Percentiles rank a stretch among this genome's conserved stretches.
These are phyloP conservation scores for Morpho helenor DNA, from an alignment of 2,888 invertebrate genomes.

Conservation along the genomic window DNA sequence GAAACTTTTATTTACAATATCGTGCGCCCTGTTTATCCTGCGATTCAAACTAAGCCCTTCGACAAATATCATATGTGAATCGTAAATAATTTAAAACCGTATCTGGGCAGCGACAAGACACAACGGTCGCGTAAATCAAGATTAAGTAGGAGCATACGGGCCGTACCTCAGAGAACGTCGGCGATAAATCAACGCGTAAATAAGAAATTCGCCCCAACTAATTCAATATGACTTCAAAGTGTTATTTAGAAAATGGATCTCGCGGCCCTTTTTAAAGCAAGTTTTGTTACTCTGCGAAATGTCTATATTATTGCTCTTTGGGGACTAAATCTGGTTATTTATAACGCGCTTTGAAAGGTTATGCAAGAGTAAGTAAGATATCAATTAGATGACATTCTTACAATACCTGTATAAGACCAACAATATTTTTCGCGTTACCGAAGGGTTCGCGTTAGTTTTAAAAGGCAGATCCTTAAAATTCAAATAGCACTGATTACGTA, in stretches of 20 bases:
- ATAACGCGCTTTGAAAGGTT: too few relatives aligned
- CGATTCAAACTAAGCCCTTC: slow-evolving; percentile 30
- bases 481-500: too few relatives aligned
- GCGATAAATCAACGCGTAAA: slow-evolving; percentile 65
- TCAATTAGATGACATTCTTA: too few relatives aligned
- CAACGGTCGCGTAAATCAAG: slow-evolving; percentile 69
- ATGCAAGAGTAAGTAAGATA: too few relatives aligned
- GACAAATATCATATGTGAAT: slow-evolving; percentile 42
- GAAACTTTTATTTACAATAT: neutral
- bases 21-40: slow-evolving; percentile 3
- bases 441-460: too few relatives aligned
- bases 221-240: slow-evolving; percentile 65
- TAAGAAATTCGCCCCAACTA: slow-evolving; percentile 65
- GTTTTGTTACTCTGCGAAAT: too few relatives aligned
- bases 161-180: slow-evolving; percentile 65
- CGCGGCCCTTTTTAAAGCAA: slow-evolving; percentile 2
- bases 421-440: too few relatives aligned
- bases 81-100: slow-evolving; percentile 61
- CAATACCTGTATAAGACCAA: too few relatives aligned
- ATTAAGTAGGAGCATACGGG: slow-evolving; percentile 62
- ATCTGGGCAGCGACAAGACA: slow-evolving; percentile 50
- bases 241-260: slow-evolving; percentile 36
- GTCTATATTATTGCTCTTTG: too few relatives aligned
- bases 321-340: too few relatives aligned
- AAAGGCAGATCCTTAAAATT: too few relatives aligned